Evolutionary conservation across 2,888 invertebrate species (phyloP).

Genomic region (Orchestes rusci): DNA sequence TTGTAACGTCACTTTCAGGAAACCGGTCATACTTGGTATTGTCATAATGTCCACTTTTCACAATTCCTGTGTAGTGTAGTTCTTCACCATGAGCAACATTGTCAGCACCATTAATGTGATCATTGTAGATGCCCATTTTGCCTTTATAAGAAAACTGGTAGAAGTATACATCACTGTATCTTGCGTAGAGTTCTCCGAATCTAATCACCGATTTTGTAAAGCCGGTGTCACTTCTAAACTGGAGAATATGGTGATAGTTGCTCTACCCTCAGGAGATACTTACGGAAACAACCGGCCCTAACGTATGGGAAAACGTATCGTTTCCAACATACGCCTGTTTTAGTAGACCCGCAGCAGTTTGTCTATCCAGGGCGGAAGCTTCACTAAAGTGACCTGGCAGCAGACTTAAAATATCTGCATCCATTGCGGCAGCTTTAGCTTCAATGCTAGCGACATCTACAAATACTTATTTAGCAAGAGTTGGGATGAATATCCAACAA

Average conservation of each 20-base stretch:
- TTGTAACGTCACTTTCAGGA: conserved; percentile 19
- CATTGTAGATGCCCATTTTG: conserved; percentile 12
- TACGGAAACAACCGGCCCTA: conserved; percentile 10
- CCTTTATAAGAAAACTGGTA: conserved; percentile 29
- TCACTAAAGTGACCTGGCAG: conserved; percentile 10
- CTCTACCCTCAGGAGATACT: conserved; percentile 1
- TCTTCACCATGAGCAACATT: conserved; percentile 23
- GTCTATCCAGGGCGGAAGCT: conserved; percentile 7
- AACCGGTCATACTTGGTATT: conserved; percentile 14
- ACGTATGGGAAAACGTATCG: conserved; percentile 13
- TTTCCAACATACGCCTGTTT: conserved; percentile 23
- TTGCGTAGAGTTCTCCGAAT: conserved; percentile 19
- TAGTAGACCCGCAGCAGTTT: conserved; percentile 14
- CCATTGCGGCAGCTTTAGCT: conserved; percentile 7
- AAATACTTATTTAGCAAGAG: conserved; percentile 1
- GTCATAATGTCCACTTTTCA: conserved; percentile 12
- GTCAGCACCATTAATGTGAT: conserved; percentile 18
- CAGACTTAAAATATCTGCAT: conserved; percentile 6
- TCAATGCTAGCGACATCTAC: conserved; percentile 14
- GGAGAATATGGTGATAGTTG: no score
- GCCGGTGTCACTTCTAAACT: conserved; percentile 17
- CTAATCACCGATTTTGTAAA: conserved; percentile 21
- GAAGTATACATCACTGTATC: conserved; percentile 21
- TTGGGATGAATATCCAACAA: neutral
- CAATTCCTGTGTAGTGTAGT: conserved; percentile 8